Base-by-base conservation (phyloP, 2,797 vertebrate species). In the Myotis planiceps region DNA sequence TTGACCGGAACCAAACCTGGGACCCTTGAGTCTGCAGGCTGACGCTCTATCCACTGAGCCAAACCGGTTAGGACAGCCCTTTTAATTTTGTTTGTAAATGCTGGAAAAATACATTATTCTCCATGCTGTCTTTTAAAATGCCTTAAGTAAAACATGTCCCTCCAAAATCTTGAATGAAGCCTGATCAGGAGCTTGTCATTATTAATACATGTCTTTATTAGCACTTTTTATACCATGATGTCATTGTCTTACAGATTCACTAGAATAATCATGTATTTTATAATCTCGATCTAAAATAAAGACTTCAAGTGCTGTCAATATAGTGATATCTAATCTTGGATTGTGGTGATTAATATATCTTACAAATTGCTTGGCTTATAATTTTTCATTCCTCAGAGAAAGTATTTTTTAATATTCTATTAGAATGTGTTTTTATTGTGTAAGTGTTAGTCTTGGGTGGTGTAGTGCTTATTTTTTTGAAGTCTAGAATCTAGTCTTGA, bases 231-330 rank as follows among this genome's bases (percentile, higher is more conserved):
- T 63, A 5, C 69, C 51, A 69, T 74, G 72, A 88, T 74, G 19
- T 74, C 45, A 51, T 72, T 92, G 16, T 87, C 87, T 72, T 88
- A 93, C 68, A 68, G 53, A 92, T 58, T 63, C 63, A 72, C 51
- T 88, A 58, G 23, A 86, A 83, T 85, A 76, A 72, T 88, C 51
- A 88, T 82, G 7, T 27, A 75, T 75, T 90, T 94, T 68, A 2
- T 91, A 71, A 86, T 94, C 68, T 88, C 16, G 15, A 63, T 93
- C 29, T 60, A 80, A 90, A 93, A 55, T 85, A 91, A 94, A 80
- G 60, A 84, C 16, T 76, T 81, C 37, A 92, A 78, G 25, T 75
- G 2, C 47, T 72, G 3, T 60, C 55, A 65, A 93, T 95, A 47
- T 65, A 9, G 47, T 81, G 80, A n/a, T 66, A 63, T 65, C 19